A percentile compares a stretch with the other conserved stretches of the same genome.
Evolutionary conservation across 1,140 invertebrate genomes (phyloP).

Genomic region (Philotrypesis tridentata): DNA sequence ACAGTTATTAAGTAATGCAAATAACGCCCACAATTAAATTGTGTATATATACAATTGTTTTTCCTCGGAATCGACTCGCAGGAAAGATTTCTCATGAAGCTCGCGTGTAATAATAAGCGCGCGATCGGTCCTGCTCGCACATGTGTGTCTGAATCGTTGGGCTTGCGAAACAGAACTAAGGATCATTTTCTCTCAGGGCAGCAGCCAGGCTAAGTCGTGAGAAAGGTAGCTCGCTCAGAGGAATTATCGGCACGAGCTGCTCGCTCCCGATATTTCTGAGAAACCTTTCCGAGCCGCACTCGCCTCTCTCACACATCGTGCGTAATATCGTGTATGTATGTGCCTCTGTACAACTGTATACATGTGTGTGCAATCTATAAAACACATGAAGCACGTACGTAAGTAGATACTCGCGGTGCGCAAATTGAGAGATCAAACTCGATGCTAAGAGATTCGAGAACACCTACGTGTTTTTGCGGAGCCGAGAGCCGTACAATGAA

Average conservation of each 20-base stretch:
- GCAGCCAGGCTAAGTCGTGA: background rate
- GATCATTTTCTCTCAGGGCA: background rate
- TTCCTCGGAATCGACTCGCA: background rate
- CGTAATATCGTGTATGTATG: background rate
- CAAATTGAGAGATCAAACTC: conserved; percentile 37
- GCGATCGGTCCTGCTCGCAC: background rate
- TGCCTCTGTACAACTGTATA: too few species aligned
- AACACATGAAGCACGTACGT: background rate
- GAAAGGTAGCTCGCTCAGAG: conserved; percentile 3
- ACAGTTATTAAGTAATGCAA: background rate
- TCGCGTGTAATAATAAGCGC: background rate
- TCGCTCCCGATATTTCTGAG: conserved; percentile 25
- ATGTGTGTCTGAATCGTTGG: background rate
- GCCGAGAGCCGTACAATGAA: background rate
- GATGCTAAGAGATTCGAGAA: background rate
- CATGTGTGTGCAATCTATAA: too few species aligned
- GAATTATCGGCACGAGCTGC: conserved; percentile 37
- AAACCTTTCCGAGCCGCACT: conserved; percentile 6
- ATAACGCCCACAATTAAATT: background rate
- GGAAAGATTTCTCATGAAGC: background rate
- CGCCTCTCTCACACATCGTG: background rate
- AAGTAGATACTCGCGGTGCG: background rate
- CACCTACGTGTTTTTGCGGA: background rate
- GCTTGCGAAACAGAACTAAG: background rate
- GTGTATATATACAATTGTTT: background rate